Percentiles rank a stretch among this genome's conserved stretches.
phyloP scores from a whole-genome alignment of 2,888 invertebrate species.

The Erebia palarica region DNA sequence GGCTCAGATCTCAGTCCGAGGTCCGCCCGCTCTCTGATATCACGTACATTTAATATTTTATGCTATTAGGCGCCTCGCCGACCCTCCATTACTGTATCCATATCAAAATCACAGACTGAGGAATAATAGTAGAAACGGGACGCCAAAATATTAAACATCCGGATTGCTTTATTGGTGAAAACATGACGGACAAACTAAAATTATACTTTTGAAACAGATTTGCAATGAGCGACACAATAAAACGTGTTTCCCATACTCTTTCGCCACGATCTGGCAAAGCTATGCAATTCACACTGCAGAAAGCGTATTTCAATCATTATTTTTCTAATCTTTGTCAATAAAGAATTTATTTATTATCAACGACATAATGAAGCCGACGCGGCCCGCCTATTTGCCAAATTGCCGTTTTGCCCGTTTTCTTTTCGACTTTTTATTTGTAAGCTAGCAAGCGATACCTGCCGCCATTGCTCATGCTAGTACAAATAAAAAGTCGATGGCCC shows the following conservation, averaged over 20 bases:
- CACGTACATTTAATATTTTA: conserved; percentile 80
- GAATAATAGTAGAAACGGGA: background rate
- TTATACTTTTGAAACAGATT: too few relatives aligned
- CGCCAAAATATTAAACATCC: background rate
- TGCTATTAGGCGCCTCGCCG: conserved; percentile 78
- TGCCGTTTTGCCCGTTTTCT: background rate
- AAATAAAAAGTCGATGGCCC: too few relatives aligned
- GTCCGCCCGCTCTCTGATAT: conserved; percentile 53
- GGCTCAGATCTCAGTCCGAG: conserved; percentile 37
- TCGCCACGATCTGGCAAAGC: too few relatives aligned
- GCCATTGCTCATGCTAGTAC: too few relatives aligned
- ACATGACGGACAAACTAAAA: too few relatives aligned
- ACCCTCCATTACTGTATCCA: conserved; percentile 78
- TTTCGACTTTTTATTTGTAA: too few relatives aligned
- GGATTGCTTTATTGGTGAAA: background rate
- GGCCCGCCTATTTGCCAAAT: background rate
- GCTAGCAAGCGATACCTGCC: too few relatives aligned
- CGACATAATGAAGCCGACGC: too few relatives aligned
- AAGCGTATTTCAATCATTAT: background rate
- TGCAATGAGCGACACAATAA: too few relatives aligned
- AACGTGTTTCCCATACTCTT: background rate
- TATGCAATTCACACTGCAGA: background rate
- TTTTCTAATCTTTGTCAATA: too few relatives aligned
- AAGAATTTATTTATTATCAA: too few relatives aligned
- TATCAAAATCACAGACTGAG: conserved; percentile 53